Evolutionary conservation across 2,888 invertebrate species (phyloP), one percentile per base, ranked within the genome.

Genomic region (Heteromurus nitidus): DNA sequence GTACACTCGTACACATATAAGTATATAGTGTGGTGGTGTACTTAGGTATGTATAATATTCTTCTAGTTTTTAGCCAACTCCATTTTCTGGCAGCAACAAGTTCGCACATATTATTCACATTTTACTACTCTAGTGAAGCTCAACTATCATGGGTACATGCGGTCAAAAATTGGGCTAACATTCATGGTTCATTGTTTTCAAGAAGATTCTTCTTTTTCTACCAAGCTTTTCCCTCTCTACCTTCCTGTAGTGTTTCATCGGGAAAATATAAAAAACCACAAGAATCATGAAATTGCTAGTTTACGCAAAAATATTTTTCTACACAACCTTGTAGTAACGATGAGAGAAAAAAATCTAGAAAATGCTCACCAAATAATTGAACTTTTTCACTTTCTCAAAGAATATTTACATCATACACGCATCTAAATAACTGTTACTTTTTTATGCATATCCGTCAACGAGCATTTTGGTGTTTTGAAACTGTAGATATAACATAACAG

Each of bases 151-250:
- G 36, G 13, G 20, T 50, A 36, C 50, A 31, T 77, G 79, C 42
- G 79, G 79, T 79, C 64, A 64, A 42, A n/a, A 70, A 36, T 42
- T 79, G 70, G 79, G 79, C 62, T 70, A 70, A 42, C 16, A 55
- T 50, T 79, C 79, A 79, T 79, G 79, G 69, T 69, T 79, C 79
- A 79, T 79, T 70, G 68, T 79, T 79, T 42, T 53, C 3, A 47
- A 11, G 13, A 16, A 69, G 26, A 77, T 13, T 42, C n/a, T 62
- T 55, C 26, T 55, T n/a, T n/a, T n/a, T n/a, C n/a, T n/a, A 55
- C 9, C 16, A 60, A n/a, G 30, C 28, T 31, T 60, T 60, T 60
- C 5, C 60, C 53, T 50, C 18, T 60, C 30, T 26, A 16, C 16
- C n/a, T 13, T 70, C 7, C 18, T 5, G 31, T 28, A 11, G 11